Base-by-base conservation (phyloP, 2,113 vertebrate genomes). In the Chrysochloris asiatica region DNA sequence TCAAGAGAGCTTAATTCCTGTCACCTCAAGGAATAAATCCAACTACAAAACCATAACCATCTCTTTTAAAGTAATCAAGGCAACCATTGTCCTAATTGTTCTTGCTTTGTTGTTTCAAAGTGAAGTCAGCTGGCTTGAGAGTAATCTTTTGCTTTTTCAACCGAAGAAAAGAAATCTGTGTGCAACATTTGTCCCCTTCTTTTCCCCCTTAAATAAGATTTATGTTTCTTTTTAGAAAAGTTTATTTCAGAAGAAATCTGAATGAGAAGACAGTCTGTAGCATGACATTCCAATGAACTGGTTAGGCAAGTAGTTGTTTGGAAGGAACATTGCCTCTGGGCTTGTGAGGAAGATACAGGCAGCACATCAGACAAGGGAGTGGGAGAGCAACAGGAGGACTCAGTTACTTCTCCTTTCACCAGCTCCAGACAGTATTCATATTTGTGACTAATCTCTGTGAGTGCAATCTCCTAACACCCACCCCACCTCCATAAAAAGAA, bases 201-300 rank as follows among this genome's bases (percentile, higher is more conserved):
- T 30, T 1, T 38, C 59, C 54, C 26, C 94, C 43, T 93, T 4
- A 69, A 59, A 61, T 56, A 10, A 79, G 82, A 96, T 94, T 91
- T 96, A 77, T 92, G 86, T 71, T 73, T 94, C 95, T 90, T 96
- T n/a, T 95, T 80, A 50, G 82, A 73, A 86, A 95, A 81, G 52
- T 83, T 96, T 59, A 91, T 95, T 97, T 96, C 96, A 96, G 96
- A 96, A 97, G 97, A 97, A 97, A 96, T 90, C 92, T 93, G 93
- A 95, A 97, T 97, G 95, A 88, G 0, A 89, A 38, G 86, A 95
- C 95, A 81, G 95, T 97, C 96, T 96, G 96, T 76, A 94, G 95
- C 97, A 97, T 98, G 95, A 96, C 97, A 98, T 98, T 98, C 97
- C 96, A 78, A 95, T 91, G 97, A 98, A 98, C 98, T 98, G 98